These are phyloP conservation scores for Chrysochloris asiatica DNA, from an alignment of 2,113 vertebrate genomes.

Conservation along the genomic window DNA sequence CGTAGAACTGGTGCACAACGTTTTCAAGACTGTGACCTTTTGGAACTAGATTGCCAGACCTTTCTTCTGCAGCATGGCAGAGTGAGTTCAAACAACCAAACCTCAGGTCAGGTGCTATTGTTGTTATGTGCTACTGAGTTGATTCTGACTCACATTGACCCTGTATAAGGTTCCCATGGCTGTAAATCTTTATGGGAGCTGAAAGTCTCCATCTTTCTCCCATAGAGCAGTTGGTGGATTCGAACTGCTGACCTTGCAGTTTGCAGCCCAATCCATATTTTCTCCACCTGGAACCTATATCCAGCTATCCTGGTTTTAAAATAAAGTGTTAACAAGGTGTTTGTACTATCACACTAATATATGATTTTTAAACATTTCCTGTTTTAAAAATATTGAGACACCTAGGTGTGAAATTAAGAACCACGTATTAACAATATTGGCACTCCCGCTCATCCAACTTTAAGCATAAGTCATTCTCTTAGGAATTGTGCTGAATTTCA, in stretches of 20 bases:
- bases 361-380: neutral
- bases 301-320: neutral
- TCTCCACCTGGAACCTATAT: too few relatives aligned
- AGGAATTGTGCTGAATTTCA: neutral
- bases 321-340: neutral
- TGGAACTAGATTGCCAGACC: neutral
- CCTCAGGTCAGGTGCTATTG: too few relatives aligned
- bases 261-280: too few relatives aligned
- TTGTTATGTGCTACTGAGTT: too few relatives aligned
- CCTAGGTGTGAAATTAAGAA: neutral
- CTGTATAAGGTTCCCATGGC: too few relatives aligned
- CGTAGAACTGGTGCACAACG: neutral
- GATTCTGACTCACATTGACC: too few relatives aligned
- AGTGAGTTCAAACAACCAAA: neutral
- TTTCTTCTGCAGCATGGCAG: neutral
- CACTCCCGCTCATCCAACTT: neutral
- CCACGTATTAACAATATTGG: neutral
- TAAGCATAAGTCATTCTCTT: neutral
- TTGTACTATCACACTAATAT: neutral
- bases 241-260: too few relatives aligned
- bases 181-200: too few relatives aligned
- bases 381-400: neutral
- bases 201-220: too few relatives aligned
- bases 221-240: too few relatives aligned
- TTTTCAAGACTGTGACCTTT: neutral